phyloP scores from a whole-genome alignment of 2,113 vertebrate genomes.

The Bujurquina vittata region DNA sequence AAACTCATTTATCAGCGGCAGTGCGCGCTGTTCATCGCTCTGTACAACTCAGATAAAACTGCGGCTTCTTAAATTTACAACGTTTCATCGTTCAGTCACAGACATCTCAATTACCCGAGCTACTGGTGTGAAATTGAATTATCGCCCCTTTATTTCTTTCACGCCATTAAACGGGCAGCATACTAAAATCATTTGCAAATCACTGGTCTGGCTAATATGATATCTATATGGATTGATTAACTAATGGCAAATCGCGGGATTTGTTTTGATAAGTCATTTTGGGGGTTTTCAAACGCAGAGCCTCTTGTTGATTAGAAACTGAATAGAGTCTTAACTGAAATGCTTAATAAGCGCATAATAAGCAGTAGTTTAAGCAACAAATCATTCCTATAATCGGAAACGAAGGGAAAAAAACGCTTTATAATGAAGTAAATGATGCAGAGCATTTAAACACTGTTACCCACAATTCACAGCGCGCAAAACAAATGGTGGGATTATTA shows the following conservation, averaged over 20 bases:
- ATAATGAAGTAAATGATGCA: slow-evolving; percentile 51
- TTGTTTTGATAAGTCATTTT: slow-evolving; percentile 64
- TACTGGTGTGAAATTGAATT: slow-evolving; percentile 73
- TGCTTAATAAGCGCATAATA: slow-evolving; percentile 79
- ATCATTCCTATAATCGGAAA: slow-evolving; percentile 48
- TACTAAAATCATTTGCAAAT: slow-evolving; percentile 72
- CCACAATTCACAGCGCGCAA: slow-evolving; percentile 4
- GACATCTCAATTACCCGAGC: slow-evolving; percentile 72
- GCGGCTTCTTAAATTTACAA: slow-evolving; percentile 65
- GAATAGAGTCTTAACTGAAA: slow-evolving; percentile 54
- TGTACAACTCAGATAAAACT: slow-evolving; percentile 76
- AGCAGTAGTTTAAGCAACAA: slow-evolving; percentile 66
- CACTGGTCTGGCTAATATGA: slow-evolving; percentile 74
- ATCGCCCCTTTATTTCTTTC: slow-evolving; percentile 69
- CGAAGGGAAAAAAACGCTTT: slow-evolving; percentile 20
- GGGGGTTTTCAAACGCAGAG: slow-evolving; percentile 31
- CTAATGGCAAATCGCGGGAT: slow-evolving; percentile 65
- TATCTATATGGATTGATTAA: slow-evolving; percentile 71
- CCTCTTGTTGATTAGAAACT: slow-evolving; percentile 65
- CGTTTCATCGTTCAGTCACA: slow-evolving; percentile 62
- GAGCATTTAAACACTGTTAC: slow-evolving; percentile 25
- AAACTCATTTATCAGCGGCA: slow-evolving; percentile 62
- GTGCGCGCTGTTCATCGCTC: slow-evolving; percentile 37
- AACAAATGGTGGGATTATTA: slow-evolving; percentile 55
- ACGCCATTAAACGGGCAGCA: slow-evolving; percentile 75